These are phyloP conservation scores for Datnioides undecimradiatus DNA, from an alignment of 2,113 vertebrate species.

Conservation along the genomic window DNA sequence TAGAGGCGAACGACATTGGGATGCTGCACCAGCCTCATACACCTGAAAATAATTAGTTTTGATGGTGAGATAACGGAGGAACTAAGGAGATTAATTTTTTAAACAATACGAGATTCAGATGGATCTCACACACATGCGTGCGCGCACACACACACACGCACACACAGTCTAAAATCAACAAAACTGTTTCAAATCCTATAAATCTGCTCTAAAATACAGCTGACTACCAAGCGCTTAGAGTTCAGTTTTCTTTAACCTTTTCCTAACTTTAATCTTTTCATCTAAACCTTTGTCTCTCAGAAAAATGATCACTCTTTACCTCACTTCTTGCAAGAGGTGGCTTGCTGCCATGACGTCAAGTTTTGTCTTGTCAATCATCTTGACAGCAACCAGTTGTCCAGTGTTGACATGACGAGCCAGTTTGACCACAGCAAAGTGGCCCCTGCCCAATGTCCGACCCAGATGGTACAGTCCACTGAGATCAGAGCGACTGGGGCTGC, in stretches of 20 bases:
- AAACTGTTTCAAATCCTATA: background rate
- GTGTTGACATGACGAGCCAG: slow-evolving; percentile 90
- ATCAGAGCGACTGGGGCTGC: slow-evolving; percentile 81
- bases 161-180: background rate
- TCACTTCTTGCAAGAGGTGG: slow-evolving; percentile 91
- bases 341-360: slow-evolving; percentile 85
- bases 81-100: background rate
- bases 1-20: slow-evolving; percentile 92
- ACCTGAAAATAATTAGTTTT: slow-evolving; percentile 54
- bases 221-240: background rate
- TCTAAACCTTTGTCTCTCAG: background rate
- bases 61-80: background rate
- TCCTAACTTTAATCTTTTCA: background rate
- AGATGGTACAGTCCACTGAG: slow-evolving; percentile 88
- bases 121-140: background rate
- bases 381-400: slow-evolving; percentile 89
- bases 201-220: background rate
- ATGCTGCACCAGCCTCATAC: slow-evolving; percentile 93
- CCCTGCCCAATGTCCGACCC: slow-evolving; percentile 90
- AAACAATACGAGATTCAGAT: background rate
- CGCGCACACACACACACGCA: too few species aligned
- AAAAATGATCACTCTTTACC: slow-evolving; percentile 54
- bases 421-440: slow-evolving; percentile 91
- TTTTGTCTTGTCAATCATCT: slow-evolving; percentile 93
- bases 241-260: too few species aligned